Evolutionary conservation across 1,140 invertebrate species (phyloP).

Genomic region (Dinothrombium tinctorium): DNA sequence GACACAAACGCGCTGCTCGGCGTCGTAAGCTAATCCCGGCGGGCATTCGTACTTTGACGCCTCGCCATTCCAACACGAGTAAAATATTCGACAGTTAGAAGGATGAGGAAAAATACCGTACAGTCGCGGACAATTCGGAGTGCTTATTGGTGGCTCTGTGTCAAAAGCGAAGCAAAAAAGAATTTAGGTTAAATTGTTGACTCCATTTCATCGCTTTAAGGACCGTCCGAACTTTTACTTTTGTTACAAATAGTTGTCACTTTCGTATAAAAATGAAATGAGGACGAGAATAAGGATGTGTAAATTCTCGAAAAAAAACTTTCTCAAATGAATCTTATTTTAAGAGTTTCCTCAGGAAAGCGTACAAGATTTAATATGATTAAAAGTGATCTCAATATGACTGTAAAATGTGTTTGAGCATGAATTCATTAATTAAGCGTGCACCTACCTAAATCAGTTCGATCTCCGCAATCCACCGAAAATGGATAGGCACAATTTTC

Average conservation of each 20-base stretch:
- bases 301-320: too few relatives aligned
- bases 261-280: too few relatives aligned
- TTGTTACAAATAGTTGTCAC: too few relatives aligned
- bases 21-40: constrained; percentile 70
- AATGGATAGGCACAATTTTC: constrained; percentile 88
- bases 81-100: constrained; percentile 70
- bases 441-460: constrained; percentile 44
- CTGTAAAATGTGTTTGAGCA: too few relatives aligned
- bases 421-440: not conserved
- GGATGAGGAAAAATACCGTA: constrained; percentile 81
- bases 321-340: too few relatives aligned
- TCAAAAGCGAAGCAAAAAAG: not conserved
- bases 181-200: not conserved
- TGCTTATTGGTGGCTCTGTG: constrained; percentile 55
- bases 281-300: too few relatives aligned
- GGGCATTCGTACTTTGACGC: constrained; percentile 72
- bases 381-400: too few relatives aligned
- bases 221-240: too few relatives aligned
- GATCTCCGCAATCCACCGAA: constrained; percentile 78
- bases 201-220: too few relatives aligned
- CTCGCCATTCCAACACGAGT: constrained; percentile 89
- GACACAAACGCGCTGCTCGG: constrained; percentile 17
- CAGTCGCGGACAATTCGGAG: constrained; percentile 55
- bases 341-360: too few relatives aligned
- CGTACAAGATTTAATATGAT: too few relatives aligned